phyloP scores from a whole-genome alignment of 2,888 invertebrate genomes.

The Tigriopus californicus region DNA sequence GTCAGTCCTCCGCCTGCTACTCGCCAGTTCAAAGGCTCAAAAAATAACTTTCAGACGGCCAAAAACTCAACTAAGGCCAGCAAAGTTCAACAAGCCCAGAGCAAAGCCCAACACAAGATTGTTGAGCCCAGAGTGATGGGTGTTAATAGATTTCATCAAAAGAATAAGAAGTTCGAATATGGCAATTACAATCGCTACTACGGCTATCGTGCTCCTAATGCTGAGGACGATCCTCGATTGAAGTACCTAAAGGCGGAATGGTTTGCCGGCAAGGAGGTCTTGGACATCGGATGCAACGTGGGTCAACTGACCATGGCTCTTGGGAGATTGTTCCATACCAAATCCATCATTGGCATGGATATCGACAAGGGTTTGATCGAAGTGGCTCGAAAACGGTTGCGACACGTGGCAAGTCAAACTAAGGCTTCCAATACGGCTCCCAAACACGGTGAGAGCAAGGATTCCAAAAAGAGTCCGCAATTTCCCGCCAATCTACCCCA shows the following conservation, averaged over 20 bases:
- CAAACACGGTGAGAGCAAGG: conserved; percentile 24
- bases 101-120: background rate
- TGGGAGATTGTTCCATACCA: conserved; percentile 64
- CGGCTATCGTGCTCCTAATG: conserved; percentile 46
- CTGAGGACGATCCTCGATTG: conserved; percentile 54
- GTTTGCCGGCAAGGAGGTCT: conserved; percentile 69
- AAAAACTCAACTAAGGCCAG: conserved; percentile 2
- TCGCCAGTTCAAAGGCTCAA: background rate
- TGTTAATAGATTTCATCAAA: conserved; percentile 39
- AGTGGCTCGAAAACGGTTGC: conserved; percentile 47
- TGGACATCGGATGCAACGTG: conserved; percentile 95
- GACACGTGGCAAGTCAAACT: conserved; percentile 37
- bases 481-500: conserved; percentile 79
- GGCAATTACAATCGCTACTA: conserved; percentile 96
- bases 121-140: background rate
- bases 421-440: conserved; percentile 16
- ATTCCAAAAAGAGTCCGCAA: conserved; percentile 25
- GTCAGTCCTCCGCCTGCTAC: too few relatives aligned
- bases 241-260: conserved; percentile 61
- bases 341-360: conserved; percentile 46
- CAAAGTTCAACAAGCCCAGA: conserved; percentile 1
- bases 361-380: conserved; percentile 73
- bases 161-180: conserved; percentile 64
- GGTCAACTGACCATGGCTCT: conserved; percentile 83
- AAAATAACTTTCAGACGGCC: conserved; percentile 10